Conservation (phyloP, 2,888 invertebrate genomes). For the Pemphredon lugubris region DNA sequence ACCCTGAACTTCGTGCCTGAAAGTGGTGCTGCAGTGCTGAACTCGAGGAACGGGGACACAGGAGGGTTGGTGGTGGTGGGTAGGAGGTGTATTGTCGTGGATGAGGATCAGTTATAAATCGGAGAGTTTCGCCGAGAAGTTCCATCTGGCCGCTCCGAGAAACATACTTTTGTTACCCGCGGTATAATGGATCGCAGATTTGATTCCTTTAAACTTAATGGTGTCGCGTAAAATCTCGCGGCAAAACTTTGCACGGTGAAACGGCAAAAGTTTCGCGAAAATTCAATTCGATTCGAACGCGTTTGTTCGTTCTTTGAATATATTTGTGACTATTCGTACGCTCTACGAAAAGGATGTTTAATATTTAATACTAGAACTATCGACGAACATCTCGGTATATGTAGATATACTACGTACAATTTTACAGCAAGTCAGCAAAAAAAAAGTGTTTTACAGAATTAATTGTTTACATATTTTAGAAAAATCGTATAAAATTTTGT, state of each 20-base stretch:
- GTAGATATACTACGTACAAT: no score
- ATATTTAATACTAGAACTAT: no score
- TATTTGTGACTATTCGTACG: constrained; percentile 2
- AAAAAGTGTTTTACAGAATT: no score
- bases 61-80: neutral
- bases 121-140: constrained; percentile 18
- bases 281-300: constrained; percentile 28
- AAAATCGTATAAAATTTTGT: no score
- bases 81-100: constrained; percentile 13
- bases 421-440: no score
- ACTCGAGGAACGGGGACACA: constrained; percentile 6
- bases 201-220: constrained; percentile 41
- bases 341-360: neutral
- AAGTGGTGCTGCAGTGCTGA: constrained; percentile 15
- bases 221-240: neutral
- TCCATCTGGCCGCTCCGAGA: neutral
- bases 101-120: constrained; percentile 31
- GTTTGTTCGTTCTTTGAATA: constrained; percentile 6
- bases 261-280: constrained; percentile 33
- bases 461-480: no score
- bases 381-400: no score
- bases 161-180: constrained; percentile 26
- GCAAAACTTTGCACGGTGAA: constrained; percentile 16
- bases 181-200: constrained; percentile 43
- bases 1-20: constrained; percentile 44